These are phyloP conservation scores for Bombus confusus DNA, from an alignment of 1,140 invertebrate genomes.

Conservation along the genomic window DNA sequence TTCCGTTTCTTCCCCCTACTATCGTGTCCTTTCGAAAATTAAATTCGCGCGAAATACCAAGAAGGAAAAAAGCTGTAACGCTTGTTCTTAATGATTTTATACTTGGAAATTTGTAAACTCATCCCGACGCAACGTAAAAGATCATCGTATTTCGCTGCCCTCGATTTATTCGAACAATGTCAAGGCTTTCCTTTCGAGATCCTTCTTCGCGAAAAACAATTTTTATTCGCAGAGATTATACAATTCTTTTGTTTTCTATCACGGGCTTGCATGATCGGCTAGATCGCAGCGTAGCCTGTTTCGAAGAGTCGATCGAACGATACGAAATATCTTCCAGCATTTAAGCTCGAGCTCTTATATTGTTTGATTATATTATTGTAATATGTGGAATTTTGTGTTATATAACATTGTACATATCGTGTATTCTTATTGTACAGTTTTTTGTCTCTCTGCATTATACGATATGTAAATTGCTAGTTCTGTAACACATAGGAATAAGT, in stretches of 20 bases:
- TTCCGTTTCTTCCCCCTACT: not conserved
- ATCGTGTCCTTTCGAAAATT: conserved; percentile 32
- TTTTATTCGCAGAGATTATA: not conserved
- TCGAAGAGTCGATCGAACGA: no score
- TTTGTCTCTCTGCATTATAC: no score
- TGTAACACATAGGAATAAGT: no score
- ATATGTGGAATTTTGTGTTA: no score
- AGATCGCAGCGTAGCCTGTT: no score
- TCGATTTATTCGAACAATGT: not conserved
- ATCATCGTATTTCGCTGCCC: not conserved
- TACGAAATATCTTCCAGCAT: no score
- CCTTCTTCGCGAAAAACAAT: not conserved
- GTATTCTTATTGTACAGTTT: no score
- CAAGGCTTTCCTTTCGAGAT: not conserved
- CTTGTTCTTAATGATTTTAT: not conserved
- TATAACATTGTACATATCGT: no score
- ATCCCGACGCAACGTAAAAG: not conserved
- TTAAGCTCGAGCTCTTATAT: no score
- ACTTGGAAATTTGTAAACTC: not conserved
- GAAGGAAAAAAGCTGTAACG: not conserved
- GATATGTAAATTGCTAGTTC: no score
- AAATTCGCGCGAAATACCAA: conserved; percentile 33
- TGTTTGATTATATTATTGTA: no score
- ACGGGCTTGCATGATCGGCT: no score
- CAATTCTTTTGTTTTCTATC: not conserved